Percentiles rank a stretch among this genome's conserved stretches.
These are phyloP conservation scores for Philereme transversata DNA, from an alignment of 2,888 invertebrate genomes.

Conservation along the genomic window DNA sequence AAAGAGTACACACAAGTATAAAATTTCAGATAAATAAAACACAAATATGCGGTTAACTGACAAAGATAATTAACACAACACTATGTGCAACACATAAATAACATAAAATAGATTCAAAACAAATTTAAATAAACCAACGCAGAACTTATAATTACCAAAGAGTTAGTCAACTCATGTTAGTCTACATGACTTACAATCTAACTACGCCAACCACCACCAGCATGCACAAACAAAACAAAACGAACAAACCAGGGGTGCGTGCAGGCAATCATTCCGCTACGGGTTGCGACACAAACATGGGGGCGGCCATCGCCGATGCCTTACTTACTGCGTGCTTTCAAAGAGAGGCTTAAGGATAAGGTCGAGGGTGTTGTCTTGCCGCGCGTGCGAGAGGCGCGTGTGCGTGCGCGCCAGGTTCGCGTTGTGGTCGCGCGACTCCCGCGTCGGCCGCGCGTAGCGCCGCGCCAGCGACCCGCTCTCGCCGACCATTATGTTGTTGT, in stretches of 20 bases:
- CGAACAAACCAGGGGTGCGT: conserved; percentile 69
- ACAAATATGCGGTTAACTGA: conserved; percentile 24
- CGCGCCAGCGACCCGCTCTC: conserved; percentile 80
- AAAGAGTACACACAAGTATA: conserved; percentile 4
- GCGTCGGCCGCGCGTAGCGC: conserved; percentile 71
- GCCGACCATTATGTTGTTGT: conserved; percentile 83
- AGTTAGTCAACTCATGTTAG: conserved; percentile 57
- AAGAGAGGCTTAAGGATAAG: conserved; percentile 83
- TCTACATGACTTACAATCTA: conserved; percentile 43
- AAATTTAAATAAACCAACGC: conserved; percentile 26
- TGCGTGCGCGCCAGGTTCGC: conserved; percentile 76
- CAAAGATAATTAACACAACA: conserved; percentile 42
- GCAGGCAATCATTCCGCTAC: conserved; percentile 77
- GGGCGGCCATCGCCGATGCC: conserved; percentile 50
- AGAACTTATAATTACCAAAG: conserved; percentile 21
- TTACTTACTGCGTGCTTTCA: conserved; percentile 85
- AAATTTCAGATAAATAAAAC: conserved; percentile 12
- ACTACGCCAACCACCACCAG: conserved; percentile 51
- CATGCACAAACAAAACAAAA: conserved; percentile 64
- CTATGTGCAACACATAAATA: conserved; percentile 42
- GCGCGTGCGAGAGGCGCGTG: conserved; percentile 61
- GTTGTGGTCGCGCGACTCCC: conserved; percentile 70
- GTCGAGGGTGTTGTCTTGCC: conserved; percentile 82
- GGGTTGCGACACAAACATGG: conserved; percentile 64
- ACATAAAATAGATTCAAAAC: conserved; percentile 40